Conservation (phyloP, 2,888 invertebrate genomes). For the Lysandra coridon region DNA sequence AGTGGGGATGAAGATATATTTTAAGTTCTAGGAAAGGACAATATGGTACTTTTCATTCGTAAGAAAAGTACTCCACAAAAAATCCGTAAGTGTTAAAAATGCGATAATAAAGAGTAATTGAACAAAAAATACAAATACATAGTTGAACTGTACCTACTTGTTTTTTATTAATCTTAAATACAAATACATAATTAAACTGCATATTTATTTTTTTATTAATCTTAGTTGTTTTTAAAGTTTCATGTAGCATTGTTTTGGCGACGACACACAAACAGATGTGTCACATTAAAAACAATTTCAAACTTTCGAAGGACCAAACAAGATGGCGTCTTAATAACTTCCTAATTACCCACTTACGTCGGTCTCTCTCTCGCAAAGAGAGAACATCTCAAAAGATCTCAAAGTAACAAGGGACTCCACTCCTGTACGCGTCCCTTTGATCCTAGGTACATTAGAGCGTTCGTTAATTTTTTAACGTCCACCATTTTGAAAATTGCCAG, state of each 20-base stretch:
- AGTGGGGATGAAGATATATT: too few species aligned
- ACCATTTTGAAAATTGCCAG: constrained; percentile 15
- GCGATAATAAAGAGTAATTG: too few species aligned
- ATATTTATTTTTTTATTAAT: too few species aligned
- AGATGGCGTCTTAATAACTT: constrained; percentile 18
- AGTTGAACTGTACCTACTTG: too few species aligned
- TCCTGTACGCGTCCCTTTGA: constrained; percentile 17
- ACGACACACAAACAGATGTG: background rate
- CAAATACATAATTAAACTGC: too few species aligned
- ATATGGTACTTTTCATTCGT: too few species aligned
- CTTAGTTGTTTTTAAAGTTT: too few species aligned
- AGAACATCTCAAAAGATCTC: constrained; percentile 31
- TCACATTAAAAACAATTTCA: background rate
- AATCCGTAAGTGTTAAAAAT: too few species aligned
- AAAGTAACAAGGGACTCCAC: constrained; percentile 30
- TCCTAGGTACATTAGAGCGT: constrained; percentile 2
- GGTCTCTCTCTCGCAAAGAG: constrained; percentile 25
- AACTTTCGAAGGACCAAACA: constrained; percentile 1
- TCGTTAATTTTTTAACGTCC: constrained; percentile 22
- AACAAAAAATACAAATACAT: too few species aligned
- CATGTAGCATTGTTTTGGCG: background rate
- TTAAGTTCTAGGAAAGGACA: too few species aligned
- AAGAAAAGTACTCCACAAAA: too few species aligned
- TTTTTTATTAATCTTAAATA: too few species aligned
- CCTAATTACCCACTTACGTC: constrained; percentile 25